Evolutionary conservation across 2,888 invertebrate species (phyloP).

Genomic region (Alentia gelatinosa): DNA sequence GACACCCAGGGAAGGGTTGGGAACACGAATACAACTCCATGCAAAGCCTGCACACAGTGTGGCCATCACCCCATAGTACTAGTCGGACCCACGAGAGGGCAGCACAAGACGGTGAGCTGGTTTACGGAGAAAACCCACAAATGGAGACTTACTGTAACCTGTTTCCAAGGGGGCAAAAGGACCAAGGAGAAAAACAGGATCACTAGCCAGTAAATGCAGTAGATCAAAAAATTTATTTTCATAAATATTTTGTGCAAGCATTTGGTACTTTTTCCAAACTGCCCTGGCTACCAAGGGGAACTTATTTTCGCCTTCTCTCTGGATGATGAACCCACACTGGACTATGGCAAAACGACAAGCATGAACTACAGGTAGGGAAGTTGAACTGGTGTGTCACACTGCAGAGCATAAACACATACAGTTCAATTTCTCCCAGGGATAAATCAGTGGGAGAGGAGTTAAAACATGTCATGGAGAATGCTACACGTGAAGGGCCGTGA

Average conservation of each 20-base stretch:
- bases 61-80: slow-evolving; percentile 28
- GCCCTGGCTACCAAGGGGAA: background rate
- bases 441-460: background rate
- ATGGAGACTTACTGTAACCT: slow-evolving; percentile 51
- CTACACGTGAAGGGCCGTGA: background rate
- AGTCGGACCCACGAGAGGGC: slow-evolving; percentile 27
- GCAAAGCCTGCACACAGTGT: slow-evolving; percentile 37
- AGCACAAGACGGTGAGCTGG: slow-evolving; percentile 40
- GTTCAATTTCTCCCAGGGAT: background rate
- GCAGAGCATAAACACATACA: background rate
- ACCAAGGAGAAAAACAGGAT: slow-evolving; percentile 48
- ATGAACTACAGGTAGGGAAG: background rate
- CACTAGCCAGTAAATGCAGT: slow-evolving; percentile 29
- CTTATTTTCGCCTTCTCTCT: background rate
- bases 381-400: background rate
- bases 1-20: too few relatives aligned
- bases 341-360: slow-evolving; percentile 14
- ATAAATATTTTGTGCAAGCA: slow-evolving; percentile 32
- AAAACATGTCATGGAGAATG: background rate
- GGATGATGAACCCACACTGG: slow-evolving; percentile 7
- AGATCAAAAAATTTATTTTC: slow-evolving; percentile 2
- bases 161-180: slow-evolving; percentile 35
- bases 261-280: background rate
- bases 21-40: background rate
- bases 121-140: slow-evolving; percentile 14